A percentile compares a stretch with the other conserved stretches of the same genome.
Conservation (phyloP, 2,888 invertebrate genomes). For the Ophioninae sp. region DNA sequence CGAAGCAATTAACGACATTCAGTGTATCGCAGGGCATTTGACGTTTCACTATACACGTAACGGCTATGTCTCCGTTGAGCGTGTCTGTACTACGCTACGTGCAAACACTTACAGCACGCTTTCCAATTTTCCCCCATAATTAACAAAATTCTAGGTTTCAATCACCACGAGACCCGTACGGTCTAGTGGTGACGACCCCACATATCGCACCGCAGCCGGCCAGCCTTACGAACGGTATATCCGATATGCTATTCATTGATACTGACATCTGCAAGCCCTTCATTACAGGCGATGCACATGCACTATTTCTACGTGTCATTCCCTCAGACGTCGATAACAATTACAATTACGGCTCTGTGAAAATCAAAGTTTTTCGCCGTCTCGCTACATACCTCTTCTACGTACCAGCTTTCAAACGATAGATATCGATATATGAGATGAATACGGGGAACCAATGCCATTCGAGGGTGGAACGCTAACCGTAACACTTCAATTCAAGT, state of each 20-base stretch:
- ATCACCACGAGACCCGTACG: too few species aligned
- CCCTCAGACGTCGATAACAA: neutral
- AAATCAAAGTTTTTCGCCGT: slow-evolving; percentile 29
- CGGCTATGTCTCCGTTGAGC: neutral
- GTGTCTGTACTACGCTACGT: neutral
- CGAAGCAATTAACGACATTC: too few species aligned
- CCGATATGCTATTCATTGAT: slow-evolving; percentile 9
- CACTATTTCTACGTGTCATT: slow-evolving; percentile 2
- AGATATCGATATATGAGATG: slow-evolving; percentile 22
- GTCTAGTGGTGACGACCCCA: neutral
- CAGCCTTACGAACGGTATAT: neutral
- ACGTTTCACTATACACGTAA: too few species aligned
- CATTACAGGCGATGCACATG: slow-evolving; percentile 13
- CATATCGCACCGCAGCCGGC: neutral
- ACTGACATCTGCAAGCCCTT: slow-evolving; percentile 22
- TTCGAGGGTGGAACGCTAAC: slow-evolving; percentile 20
- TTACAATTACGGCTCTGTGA: slow-evolving; percentile 12
- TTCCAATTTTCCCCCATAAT: neutral
- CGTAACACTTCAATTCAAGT: too few species aligned
- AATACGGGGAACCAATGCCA: slow-evolving; percentile 12
- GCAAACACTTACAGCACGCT: neutral
- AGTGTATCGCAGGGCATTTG: too few species aligned
- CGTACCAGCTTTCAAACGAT: slow-evolving; percentile 23
- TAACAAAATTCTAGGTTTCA: too few species aligned
- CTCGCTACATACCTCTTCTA: slow-evolving; percentile 2